Percentiles rank a stretch among this genome's conserved stretches.
Evolutionary conservation across 2,888 invertebrate species (phyloP).

Genomic region (Plagodis dolabraria): DNA sequence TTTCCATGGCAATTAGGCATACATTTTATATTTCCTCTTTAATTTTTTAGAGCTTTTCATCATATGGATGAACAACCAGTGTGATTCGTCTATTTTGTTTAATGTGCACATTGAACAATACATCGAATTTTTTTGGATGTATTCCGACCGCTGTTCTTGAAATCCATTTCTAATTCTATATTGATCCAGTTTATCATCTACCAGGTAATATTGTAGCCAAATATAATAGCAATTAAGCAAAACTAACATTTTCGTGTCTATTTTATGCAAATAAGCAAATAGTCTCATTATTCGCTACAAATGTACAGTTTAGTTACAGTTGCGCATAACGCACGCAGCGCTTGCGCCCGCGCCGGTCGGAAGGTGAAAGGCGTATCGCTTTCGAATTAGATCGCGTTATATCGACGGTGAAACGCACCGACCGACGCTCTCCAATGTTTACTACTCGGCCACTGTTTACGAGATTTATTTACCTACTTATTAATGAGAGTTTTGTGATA

Average conservation of each 20-base stretch:
- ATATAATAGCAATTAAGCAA: background rate
- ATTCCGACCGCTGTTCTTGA: too few species aligned
- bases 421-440: conserved; percentile 51
- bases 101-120: too few species aligned
- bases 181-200: too few species aligned
- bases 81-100: too few species aligned
- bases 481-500: background rate
- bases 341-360: conserved; percentile 49
- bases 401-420: conserved; percentile 71
- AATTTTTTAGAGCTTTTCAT: too few species aligned
- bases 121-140: too few species aligned
- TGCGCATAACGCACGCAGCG: conserved; percentile 54
- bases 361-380: conserved; percentile 83
- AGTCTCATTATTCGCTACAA: conserved; percentile 28
- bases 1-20: too few species aligned
- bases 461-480: conserved; percentile 20
- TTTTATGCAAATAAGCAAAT: conserved; percentile 27
- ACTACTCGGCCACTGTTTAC: conserved; percentile 17
- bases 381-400: conserved; percentile 81
- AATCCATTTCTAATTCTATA: too few species aligned
- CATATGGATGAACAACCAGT: too few species aligned
- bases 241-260: conserved; percentile 1
- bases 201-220: too few species aligned
- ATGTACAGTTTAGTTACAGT: conserved; percentile 38
- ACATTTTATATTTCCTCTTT: too few species aligned